phyloP scores from a whole-genome alignment of 2,797 vertebrate species.

The Phrynocephalus vlangalii region DNA sequence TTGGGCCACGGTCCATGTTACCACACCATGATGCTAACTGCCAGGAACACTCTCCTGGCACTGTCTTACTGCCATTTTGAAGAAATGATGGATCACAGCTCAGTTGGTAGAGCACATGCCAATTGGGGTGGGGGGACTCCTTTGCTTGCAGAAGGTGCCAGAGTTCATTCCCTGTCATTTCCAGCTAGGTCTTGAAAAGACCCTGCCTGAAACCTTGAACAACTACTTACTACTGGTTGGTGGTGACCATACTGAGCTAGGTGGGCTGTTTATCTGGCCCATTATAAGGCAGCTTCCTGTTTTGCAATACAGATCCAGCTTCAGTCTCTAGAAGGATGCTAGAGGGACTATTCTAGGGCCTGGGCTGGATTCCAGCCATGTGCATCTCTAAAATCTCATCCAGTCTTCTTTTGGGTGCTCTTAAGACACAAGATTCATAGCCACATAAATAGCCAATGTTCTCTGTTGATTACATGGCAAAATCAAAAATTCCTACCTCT shows the following conservation, averaged over 20 bases:
- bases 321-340: no score
- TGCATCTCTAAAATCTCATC: background rate
- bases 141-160: background rate
- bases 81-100: background rate
- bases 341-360: background rate
- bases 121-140: background rate
- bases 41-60: background rate
- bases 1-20: background rate
- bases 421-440: background rate
- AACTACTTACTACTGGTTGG: background rate
- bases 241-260: background rate
- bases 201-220: background rate
- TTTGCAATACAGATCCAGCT: no score
- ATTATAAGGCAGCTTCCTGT: background rate
- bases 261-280: background rate
- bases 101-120: background rate
- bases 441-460: background rate
- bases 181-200: background rate
- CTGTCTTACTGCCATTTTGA: background rate
- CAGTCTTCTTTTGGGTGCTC: background rate
- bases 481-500: constrained; percentile 13
- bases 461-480: background rate
- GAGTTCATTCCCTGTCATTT: background rate
- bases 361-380: background rate
- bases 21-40: background rate